Evolutionary conservation across 2,797 vertebrate genomes (phyloP).

Genomic region (Rhinichthys osculus): DNA sequence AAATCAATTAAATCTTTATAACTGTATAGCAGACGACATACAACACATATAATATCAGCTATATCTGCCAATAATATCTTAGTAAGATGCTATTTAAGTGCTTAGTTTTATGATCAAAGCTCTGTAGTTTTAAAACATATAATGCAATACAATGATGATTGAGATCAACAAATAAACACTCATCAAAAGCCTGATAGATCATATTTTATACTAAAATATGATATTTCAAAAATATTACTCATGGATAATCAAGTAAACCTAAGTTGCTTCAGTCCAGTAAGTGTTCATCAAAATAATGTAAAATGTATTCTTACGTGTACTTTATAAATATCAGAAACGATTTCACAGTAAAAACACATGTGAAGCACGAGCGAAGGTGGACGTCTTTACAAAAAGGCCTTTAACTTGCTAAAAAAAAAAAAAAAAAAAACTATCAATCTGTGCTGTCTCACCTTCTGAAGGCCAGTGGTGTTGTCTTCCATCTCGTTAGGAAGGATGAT

Average conservation of each 20-base stretch:
- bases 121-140: not conserved
- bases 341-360: not conserved
- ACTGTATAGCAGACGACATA: not conserved
- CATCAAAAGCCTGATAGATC: too few relatives aligned
- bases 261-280: not conserved
- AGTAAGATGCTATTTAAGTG: not conserved
- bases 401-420: not conserved
- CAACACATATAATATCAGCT: not conserved
- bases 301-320: not conserved
- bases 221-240: too few relatives aligned
- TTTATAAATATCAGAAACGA: not conserved
- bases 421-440: too few relatives aligned
- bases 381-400: not conserved
- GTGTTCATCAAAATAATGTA: not conserved
- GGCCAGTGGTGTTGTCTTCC: conserved; percentile 78
- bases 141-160: too few relatives aligned
- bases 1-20: too few relatives aligned
- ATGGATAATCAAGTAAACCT: not conserved
- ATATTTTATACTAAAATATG: too few relatives aligned
- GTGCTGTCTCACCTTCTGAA: conserved; percentile 75
- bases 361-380: not conserved
- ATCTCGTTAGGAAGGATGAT: conserved; percentile 83
- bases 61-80: not conserved
- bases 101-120: not conserved
- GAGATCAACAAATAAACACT: too few relatives aligned